phyloP scores from a whole-genome alignment of 2,797 vertebrate genomes.

The Xerus rutilus region DNA sequence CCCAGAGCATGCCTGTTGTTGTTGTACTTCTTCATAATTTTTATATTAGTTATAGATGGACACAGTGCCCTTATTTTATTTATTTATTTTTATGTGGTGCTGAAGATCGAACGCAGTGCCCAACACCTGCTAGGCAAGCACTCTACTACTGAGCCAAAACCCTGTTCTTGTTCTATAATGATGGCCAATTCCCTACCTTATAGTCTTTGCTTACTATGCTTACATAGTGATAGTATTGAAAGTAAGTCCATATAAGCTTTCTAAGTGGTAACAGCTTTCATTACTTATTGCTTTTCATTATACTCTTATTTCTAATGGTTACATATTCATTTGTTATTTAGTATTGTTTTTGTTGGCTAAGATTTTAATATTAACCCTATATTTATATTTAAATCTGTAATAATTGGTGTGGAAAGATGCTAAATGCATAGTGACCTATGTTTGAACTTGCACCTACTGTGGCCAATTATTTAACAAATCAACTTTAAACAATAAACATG shows the following conservation, averaged over 20 bases:
- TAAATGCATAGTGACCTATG: neutral
- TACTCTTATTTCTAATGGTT: neutral
- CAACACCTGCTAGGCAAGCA: no score
- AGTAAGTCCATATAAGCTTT: neutral
- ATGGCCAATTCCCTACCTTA: neutral
- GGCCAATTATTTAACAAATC: neutral
- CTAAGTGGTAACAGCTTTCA: neutral
- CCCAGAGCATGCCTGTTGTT: no score
- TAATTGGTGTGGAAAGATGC: neutral
- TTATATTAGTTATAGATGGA: no score
- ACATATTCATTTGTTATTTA: neutral
- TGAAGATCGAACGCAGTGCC: no score
- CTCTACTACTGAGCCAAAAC: no score
- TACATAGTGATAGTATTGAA: neutral
- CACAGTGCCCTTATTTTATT: no score
- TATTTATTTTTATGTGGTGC: no score
- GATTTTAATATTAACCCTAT: neutral
- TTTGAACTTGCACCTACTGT: neutral
- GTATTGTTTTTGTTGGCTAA: neutral
- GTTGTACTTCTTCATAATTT: no score
- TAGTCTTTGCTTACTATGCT: neutral
- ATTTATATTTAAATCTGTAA: neutral
- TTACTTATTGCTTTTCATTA: neutral
- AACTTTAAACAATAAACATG: neutral
- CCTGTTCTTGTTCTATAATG: no score